Conservation (phyloP, 2,888 invertebrate species). For the Nephrotoma appendiculata region DNA sequence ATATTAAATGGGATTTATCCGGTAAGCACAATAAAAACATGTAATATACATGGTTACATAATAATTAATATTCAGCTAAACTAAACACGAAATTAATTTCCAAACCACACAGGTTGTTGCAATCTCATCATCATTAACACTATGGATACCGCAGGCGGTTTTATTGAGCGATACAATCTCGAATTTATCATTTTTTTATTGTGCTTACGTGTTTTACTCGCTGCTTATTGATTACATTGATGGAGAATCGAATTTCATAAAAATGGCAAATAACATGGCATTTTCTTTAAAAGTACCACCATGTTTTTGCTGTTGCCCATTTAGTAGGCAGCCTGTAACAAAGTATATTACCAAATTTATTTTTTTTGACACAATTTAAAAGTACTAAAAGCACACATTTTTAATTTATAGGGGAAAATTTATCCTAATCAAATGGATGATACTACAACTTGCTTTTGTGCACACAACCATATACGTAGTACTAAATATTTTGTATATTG, state of each 20-base stretch:
- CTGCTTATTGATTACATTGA: conserved; percentile 29
- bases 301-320: conserved; percentile 24
- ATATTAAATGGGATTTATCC: conserved; percentile 25
- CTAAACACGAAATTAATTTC: not conserved
- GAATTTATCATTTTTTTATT: conserved; percentile 27
- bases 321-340: conserved; percentile 6
- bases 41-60: not conserved
- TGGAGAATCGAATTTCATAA: conserved; percentile 25
- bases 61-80: not conserved
- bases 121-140: conserved; percentile 22
- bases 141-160: conserved; percentile 26
- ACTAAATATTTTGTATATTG: conserved; percentile 25
- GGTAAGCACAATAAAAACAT: not conserved
- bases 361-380: not conserved
- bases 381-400: not conserved
- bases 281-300: conserved; percentile 25
- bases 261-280: conserved; percentile 27
- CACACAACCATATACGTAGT: conserved; percentile 26
- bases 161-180: conserved; percentile 28
- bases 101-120: conserved; percentile 18
- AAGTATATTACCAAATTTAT: not conserved
- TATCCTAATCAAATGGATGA: conserved; percentile 19
- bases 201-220: conserved; percentile 23
- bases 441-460: conserved; percentile 28
- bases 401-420: conserved; percentile 3